Evolutionary conservation across 2,113 vertebrate genomes (phyloP).

Genomic region (Calidris pugnax): DNA sequence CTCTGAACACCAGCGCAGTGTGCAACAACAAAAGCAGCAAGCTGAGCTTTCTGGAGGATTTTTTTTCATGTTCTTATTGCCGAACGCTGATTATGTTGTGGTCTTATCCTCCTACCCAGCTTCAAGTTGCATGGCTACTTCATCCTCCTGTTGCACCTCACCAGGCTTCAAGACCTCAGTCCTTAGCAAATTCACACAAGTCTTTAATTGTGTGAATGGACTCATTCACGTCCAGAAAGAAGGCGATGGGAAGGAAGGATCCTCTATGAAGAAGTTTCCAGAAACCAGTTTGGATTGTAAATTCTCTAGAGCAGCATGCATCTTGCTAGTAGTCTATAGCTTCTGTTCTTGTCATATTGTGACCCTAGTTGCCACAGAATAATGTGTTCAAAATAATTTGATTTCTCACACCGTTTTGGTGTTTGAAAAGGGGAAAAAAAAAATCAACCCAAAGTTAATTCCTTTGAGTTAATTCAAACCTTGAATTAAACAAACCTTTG

Average conservation of each 20-base stretch:
- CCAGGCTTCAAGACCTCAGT: not conserved
- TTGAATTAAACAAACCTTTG: not conserved
- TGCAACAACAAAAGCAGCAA: not conserved
- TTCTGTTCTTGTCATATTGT: not conserved
- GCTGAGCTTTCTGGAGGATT: not conserved
- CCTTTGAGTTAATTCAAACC: not conserved
- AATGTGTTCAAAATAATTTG: not conserved
- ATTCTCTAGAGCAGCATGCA: not conserved
- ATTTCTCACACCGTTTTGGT: not conserved
- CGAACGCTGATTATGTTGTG: not conserved
- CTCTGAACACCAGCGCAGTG: not conserved
- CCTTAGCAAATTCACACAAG: not conserved
- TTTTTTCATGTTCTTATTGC: not conserved
- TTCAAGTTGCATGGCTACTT: not conserved
- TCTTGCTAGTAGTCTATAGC: not conserved
- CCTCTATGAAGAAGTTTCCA: not conserved
- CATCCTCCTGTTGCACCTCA: not conserved
- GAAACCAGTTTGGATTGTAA: not conserved
- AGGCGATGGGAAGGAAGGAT: not conserved
- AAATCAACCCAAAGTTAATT: not conserved
- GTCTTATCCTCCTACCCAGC: not conserved
- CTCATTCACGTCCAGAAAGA: not conserved
- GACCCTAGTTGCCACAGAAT: not conserved
- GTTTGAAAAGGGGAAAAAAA: not conserved
- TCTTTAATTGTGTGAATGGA: not conserved